Evolutionary conservation across 2,113 vertebrate genomes (phyloP).

Genomic region (Plestiodon gilberti): DNA sequence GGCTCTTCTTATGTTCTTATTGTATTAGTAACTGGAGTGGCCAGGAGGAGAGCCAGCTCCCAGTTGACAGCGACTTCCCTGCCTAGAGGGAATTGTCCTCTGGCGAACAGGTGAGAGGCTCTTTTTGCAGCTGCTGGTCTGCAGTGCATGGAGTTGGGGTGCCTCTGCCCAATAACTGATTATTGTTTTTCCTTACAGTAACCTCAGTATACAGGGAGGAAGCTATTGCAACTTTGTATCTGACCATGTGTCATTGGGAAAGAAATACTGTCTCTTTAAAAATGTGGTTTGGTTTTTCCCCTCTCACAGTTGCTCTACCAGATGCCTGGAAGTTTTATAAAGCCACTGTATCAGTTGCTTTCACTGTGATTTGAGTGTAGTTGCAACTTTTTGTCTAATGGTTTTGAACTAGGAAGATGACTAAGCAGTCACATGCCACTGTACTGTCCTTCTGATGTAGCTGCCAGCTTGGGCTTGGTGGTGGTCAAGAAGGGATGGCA

Average conservation of each 20-base stretch:
- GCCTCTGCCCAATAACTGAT: too few species aligned
- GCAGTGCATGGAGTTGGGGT: too few species aligned
- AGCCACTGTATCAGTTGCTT: background rate
- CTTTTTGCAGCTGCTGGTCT: too few species aligned
- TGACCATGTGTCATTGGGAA: background rate
- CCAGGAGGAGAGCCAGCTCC: too few species aligned
- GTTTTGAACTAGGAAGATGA: conserved; percentile 55
- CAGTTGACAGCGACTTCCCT: too few species aligned
- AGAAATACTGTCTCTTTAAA: background rate
- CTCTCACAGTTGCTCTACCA: background rate
- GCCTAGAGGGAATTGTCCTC: too few species aligned
- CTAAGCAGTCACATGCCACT: conserved; percentile 55
- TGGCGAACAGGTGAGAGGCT: too few species aligned
- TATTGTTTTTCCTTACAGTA: too few species aligned
- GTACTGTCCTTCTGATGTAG: conserved; percentile 23
- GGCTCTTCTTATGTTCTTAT: too few species aligned
- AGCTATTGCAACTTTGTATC: conserved; percentile 46
- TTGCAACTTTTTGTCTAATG: conserved; percentile 28
- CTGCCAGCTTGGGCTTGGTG: rapidly evolving
- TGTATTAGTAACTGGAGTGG: background rate
- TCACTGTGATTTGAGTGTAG: conserved; percentile 44
- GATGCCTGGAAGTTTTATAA: background rate
- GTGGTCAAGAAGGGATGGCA: conserved; percentile 28
- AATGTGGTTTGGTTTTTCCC: background rate
- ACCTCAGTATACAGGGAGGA: conserved; percentile 41